A percentile compares a stretch with the other conserved stretches of the same genome.
These are phyloP conservation scores for Minunthozetes semirufus DNA, from an alignment of 2,888 invertebrate species.

Conservation along the genomic window DNA sequence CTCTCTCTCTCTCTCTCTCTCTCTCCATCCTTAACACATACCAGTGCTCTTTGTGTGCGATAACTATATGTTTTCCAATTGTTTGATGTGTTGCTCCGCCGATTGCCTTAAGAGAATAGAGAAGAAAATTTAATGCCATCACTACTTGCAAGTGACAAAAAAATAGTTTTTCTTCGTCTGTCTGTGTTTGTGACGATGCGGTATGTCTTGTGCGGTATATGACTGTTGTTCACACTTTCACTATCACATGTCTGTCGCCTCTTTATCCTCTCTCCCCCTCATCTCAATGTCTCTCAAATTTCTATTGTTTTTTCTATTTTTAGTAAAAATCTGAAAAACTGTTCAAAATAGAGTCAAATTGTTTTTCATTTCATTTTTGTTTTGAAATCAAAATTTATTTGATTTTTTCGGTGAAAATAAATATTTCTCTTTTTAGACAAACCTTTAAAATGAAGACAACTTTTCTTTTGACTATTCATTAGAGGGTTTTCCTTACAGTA, in stretches of 20 bases:
- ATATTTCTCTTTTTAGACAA: not conserved
- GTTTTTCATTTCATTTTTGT: too few species aligned
- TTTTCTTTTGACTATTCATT: slow-evolving; percentile 2
- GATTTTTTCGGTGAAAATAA: not conserved
- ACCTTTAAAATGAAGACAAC: not conserved
- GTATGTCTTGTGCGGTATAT: not conserved
- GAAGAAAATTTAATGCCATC: not conserved
- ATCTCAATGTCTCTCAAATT: not conserved
- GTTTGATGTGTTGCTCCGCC: not conserved
- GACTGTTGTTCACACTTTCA: too few species aligned
- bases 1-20: not conserved
- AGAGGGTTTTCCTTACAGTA: not conserved
- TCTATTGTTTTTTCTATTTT: too few species aligned
- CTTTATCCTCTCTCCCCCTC: not conserved
- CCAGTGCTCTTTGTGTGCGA: not conserved
- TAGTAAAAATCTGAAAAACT: too few species aligned
- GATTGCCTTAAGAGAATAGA: slow-evolving; percentile 23
- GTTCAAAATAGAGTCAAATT: too few species aligned
- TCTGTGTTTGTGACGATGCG: not conserved
- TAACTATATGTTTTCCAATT: not conserved
- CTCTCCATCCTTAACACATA: not conserved
- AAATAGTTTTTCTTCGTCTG: not conserved
- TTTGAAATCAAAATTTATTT: too few species aligned
- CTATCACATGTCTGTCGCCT: not conserved
- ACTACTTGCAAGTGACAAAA: not conserved